These are phyloP conservation scores for Pelmatolapia mariae DNA, from an alignment of 2,113 vertebrate genomes.

Conservation along the genomic window DNA sequence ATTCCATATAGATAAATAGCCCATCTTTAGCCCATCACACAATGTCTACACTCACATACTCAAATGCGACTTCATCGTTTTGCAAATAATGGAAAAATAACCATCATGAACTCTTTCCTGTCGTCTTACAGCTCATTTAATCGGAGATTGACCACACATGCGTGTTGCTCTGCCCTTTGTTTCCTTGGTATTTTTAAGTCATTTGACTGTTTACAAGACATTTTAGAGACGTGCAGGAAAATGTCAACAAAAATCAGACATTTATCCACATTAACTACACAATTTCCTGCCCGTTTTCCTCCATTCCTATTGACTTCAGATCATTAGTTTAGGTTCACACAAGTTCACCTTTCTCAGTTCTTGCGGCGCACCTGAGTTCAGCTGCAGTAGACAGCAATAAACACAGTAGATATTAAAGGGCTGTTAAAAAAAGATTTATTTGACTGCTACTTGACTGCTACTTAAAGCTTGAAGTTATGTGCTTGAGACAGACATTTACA, in stretches of 20 bases:
- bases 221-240: not conserved
- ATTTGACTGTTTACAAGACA: not conserved
- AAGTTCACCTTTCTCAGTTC: not conserved
- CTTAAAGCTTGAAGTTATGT: not conserved
- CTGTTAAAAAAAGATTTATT: not conserved
- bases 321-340: not conserved
- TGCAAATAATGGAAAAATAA: not conserved
- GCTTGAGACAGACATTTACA: not conserved
- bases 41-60: not conserved
- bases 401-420: not conserved
- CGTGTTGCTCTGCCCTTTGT: not conserved
- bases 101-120: not conserved
- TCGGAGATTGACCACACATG: not conserved
- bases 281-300: not conserved
- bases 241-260: not conserved
- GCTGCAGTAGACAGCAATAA: not conserved
- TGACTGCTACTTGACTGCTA: not conserved
- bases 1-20: not conserved
- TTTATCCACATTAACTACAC: not conserved
- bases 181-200: not conserved
- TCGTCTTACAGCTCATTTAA: not conserved
- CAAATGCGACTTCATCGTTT: not conserved
- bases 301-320: not conserved
- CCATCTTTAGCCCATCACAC: not conserved
- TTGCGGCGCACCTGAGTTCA: not conserved